Base-by-base conservation (phyloP, 2,888 invertebrate species). In the Tipula lateralis region DNA sequence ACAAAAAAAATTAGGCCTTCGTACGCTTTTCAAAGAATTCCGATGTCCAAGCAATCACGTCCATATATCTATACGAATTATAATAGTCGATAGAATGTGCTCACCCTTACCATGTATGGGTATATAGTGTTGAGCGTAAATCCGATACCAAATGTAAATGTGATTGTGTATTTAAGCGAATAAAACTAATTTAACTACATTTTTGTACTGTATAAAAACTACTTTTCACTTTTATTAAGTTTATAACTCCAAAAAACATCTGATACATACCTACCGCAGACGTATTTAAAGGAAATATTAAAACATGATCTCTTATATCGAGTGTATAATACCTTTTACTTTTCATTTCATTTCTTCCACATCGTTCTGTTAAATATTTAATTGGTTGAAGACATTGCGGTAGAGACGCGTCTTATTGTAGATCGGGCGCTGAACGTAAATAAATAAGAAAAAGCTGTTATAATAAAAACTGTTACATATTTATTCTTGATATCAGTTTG, bases 51-150 rank as follows among this genome's bases (percentile, higher is more conserved):
- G 91, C 0, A 84, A 87, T 84, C 87, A 16, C 87, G 87, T 82
- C 92, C 92, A 0, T 92, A 90, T 87, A 88, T 92, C 80, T 89
- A 86, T 85, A 91, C 90, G n/a, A 86, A 87, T 84, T 86, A 85
- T 83, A 87, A 87, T 84, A 86, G 86, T 66, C 29, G 50, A 12
- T 34, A 84, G 29, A 29, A 30, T 13, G 29, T 30, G 7, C 7
- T 9, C 12, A 24, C 66, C 1, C 24, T 1, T 44, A 24, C 66
- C 66, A 66, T 66, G 24, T 66, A 66, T 24, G 24, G 19, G 6
- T 50, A 19, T n/a, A n/a, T 6, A 16, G 50, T 19, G 13, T 39
- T 39, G 4, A 50, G 1, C 19, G 50, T 16, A 44, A n/a, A 12
- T 44, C n/a, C 19, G 19, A 4, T 12, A 66, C 24, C 24, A 66